Evolutionary conservation across 2,888 invertebrate species (phyloP), one percentile per base, ranked within the genome.

Genomic region (Thereva unica): DNA sequence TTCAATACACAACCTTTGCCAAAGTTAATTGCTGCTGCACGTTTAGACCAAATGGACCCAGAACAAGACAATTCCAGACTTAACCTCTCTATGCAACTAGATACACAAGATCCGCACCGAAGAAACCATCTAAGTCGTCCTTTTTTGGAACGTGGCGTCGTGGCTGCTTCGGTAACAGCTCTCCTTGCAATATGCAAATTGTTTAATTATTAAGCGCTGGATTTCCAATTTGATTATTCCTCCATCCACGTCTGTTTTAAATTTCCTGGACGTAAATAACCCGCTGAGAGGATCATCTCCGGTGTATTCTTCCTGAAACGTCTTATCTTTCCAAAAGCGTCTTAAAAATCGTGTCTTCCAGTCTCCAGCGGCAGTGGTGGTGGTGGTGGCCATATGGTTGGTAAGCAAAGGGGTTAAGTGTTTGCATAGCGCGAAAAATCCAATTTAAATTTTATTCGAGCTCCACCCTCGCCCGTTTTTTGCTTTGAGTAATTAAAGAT

Each of bases 401-500:
- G 23, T 23, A 23, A 38, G 38, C 57, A 44, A 49, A 68, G 66
- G 66, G 68, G 68, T 57, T 68, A 50, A 38, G 37, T 64, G 59
- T 53, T 40, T 53, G 47, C 65, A 47, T 40, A 59, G 53, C 49
- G 63, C 23, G 45, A 12, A 57, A 67, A 69, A 69, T 69, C 69
- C 69, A 69, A 69, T 69, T 69, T 67, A 67, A 69, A 69, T 69
- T 69, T 69, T 69, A 69, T 69, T 69, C 65, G 54, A 67, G 59
- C 59, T 67, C 61, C 50, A 52, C 61, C 61, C 61, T 50, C 38
- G 41, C 40, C 23, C 23, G 23, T 23, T 23, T 57, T 67, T 68
- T 69, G 71, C 70, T 69, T 68, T 68, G 71, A 69, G 71, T 72
- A 72, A 72, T 72, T 72, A 72, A 72, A 72, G 72, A 72, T 72